Evolutionary conservation across 2,797 vertebrate genomes (phyloP), one percentile per base, ranked within the genome.

Genomic region (Betta splendens): DNA sequence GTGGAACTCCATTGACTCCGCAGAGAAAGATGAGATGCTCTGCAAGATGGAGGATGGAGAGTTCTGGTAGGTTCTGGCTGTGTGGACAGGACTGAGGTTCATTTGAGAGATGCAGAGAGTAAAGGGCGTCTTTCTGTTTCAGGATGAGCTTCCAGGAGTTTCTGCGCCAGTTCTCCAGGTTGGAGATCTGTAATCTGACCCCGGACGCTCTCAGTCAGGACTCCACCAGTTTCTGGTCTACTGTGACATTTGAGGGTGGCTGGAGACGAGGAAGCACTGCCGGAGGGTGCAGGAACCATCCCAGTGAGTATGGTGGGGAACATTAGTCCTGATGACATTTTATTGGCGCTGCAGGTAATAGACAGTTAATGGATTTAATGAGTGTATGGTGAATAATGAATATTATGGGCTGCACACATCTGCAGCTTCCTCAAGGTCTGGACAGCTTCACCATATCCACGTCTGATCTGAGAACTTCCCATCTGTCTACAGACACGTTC

Each of bases 1-100:
- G 82, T 98, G 95, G 96, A 69, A 91, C 43, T 69, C 72, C 21
- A 73, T 97, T 2, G 89, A 93, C 46, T 80, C 89, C 0, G 79
- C 68, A 0, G 85, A 93, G 15, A 90, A 86, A 70, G 89, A 91
- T 8, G 90, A 94, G 35, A 75, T 98, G 76, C 89, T 91, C 12
- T 89, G 90, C 20, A 92, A 85, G 77, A 95, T 92, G 90, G 96
- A 98, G 63, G 96, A 98, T 0, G 96, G 96, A 12, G 95, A 97
- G 84, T 98, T 98, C 89, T 98, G 96, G 95, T 98, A 80, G 80
- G 93, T 80, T 35, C 4, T 18, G 4, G 2, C 37, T 17, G 29
- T 5, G 5, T 3, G 42, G 16, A 9, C 2, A 1, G 13, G 6
- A 1, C 21, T 20, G 38, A 4, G 2, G 2, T 2, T 16, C 0